Base-by-base conservation (phyloP, 1,140 invertebrate species). In the Ceratoteleas bidentatus region DNA sequence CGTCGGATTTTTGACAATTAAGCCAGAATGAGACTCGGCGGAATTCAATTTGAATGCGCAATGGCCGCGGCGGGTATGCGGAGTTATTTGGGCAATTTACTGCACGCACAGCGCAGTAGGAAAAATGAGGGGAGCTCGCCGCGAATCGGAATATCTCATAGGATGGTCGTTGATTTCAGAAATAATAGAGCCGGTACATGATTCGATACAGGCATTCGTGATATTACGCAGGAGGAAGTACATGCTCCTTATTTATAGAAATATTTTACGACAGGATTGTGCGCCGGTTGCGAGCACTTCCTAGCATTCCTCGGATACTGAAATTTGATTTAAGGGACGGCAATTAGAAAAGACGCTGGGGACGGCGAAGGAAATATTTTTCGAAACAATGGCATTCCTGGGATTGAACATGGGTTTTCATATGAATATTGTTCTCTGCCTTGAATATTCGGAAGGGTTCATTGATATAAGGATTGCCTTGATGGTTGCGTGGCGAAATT, bases 161-260 rank as follows among this genome's bases (percentile, higher is more conserved):
- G 32, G 62, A 58, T 34, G 61, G 15, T 58, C 24, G 52, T 40
- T 24, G 47, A 66, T 66, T 66, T 33, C 60, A 40, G 61, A 75
- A 75, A 75, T 75, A 74, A 74, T 50, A 73, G 61, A 49, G 52
- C 8, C n/a, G 33, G 15, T 50, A 40, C 61, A 64, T 74, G 60
- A 50, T 64, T 64, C 70, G 50, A 74, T 65, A 9, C 60, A 40
- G 24, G 43, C 14, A 56, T 65, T 56, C 60, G 53, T 57, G 60
- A 65, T 74, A 40, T 62, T 57, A 64, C 50, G 15, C 40, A 50
- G 32, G 38, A 72, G 36, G 36, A 54, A 64, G 53, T 57, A 57
- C n/a, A 38, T 6, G 45, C 10, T 43, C 45, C 43, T 66, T 66
- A 54, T 58, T 66, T 47, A 56, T 47, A 36, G 61, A 66, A 65